phyloP scores from a whole-genome alignment of 1,140 invertebrate genomes.

The Ceratoteleas bidentatus region DNA sequence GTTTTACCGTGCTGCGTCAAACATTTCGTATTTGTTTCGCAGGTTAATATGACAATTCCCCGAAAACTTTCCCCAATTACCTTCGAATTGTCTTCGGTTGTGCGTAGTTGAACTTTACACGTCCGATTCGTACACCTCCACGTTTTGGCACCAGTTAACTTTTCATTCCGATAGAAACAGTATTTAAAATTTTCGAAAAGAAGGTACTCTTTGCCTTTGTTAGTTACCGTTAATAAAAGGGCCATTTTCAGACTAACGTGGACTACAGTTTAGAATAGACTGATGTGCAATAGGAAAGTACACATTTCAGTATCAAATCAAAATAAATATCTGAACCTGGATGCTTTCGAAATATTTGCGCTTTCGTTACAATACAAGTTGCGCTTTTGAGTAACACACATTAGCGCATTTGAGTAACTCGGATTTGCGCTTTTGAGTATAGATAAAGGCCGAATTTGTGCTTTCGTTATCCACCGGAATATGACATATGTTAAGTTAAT shows the following conservation, averaged over 20 bases:
- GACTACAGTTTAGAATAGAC: not conserved
- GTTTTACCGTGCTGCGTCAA: not conserved
- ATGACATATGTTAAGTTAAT: too few species aligned
- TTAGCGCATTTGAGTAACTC: not conserved
- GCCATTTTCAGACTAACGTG: not conserved
- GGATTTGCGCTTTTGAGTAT: too few species aligned
- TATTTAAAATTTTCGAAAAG: not conserved
- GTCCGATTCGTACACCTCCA: not conserved
- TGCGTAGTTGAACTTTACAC: not conserved
- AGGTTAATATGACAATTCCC: not conserved
- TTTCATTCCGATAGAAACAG: not conserved
- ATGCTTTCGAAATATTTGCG: too few species aligned
- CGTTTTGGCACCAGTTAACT: not conserved
- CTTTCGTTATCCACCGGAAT: not conserved
- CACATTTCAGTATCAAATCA: not conserved
- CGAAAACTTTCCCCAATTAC: not conserved
- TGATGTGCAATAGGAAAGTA: not conserved
- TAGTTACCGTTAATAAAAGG: not conserved
- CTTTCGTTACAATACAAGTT: not conserved
- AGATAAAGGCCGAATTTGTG: not conserved
- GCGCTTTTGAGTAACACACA: not conserved
- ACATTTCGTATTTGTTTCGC: not conserved
- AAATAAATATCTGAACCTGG: not conserved
- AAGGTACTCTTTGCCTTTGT: not conserved
- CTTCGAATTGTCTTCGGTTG: not conserved